A percentile compares a stretch with the other conserved stretches of the same genome.
Conservation (phyloP, 2,797 vertebrate genomes). For the Meda fulgida region DNA sequence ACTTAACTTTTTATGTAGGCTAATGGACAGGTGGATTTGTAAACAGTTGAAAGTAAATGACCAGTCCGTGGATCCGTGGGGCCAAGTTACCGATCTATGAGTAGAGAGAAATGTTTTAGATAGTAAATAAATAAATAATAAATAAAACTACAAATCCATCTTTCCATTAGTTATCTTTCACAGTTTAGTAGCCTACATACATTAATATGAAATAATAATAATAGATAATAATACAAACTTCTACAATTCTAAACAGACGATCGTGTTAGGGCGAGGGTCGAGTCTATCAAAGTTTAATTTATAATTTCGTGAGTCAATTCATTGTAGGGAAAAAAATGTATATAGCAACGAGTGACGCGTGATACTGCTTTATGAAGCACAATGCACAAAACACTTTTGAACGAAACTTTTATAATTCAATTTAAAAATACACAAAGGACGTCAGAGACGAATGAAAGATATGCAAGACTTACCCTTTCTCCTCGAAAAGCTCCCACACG, state of each 20-base stretch:
- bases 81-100: slow-evolving; percentile 10
- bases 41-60: slow-evolving; percentile 20
- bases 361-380: not conserved
- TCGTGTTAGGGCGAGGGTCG: not conserved
- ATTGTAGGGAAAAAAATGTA: not conserved
- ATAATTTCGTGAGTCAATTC: not conserved
- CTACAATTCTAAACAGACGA: not conserved
- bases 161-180: not conserved
- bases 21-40: not conserved
- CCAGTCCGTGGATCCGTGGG: slow-evolving; percentile 19
- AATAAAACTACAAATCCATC: not conserved
- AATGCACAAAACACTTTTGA: not conserved
- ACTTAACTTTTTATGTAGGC: slow-evolving; percentile 20
- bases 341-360: slow-evolving; percentile 49
- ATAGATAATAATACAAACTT: no score
- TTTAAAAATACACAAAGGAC: not conserved
- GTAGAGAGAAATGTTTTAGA: not conserved
- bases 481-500: not conserved
- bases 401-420: not conserved
- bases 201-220: not conserved
- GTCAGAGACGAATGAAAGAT: not conserved
- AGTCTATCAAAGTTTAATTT: not conserved
- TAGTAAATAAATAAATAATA: not conserved
- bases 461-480: not conserved
- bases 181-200: not conserved